Evolutionary conservation across 2,113 vertebrate genomes (phyloP).

Genomic region (Sinosuthora webbiana): DNA sequence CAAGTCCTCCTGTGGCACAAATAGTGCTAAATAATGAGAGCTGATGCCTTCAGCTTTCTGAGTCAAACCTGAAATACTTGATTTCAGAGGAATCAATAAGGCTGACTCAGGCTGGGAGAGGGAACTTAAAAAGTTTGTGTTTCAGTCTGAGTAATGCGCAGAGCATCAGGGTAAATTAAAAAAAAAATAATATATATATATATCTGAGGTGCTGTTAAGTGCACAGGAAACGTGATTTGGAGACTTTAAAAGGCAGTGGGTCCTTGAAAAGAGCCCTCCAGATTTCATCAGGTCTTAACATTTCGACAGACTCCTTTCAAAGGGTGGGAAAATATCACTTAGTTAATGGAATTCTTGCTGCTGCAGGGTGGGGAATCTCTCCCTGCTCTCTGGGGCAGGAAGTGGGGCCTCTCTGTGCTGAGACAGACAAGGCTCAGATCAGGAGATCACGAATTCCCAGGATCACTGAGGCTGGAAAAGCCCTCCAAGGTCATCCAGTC

Average conservation of each 20-base stretch:
- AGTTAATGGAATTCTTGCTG: background rate
- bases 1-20: background rate
- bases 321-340: background rate
- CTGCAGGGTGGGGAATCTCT: rapidly evolving
- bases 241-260: background rate
- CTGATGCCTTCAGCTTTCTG: background rate
- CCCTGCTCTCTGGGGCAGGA: background rate
- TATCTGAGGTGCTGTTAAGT: background rate
- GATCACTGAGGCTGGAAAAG: background rate
- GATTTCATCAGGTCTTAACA: background rate
- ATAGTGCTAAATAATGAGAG: background rate
- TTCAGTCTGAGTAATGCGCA: background rate
- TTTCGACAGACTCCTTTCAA: background rate
- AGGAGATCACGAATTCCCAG: background rate
- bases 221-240: background rate
- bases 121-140: background rate
- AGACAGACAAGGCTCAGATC: rapidly evolving
- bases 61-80: background rate
- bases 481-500: rapidly evolving
- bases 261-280: background rate
- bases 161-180: background rate
- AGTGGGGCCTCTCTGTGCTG: background rate
- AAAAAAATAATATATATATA: too few relatives aligned
- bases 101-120: background rate
- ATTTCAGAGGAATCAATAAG: background rate